Evolutionary conservation across 1,140 invertebrate genomes (phyloP).

Genomic region (Drosophila lini): DNA sequence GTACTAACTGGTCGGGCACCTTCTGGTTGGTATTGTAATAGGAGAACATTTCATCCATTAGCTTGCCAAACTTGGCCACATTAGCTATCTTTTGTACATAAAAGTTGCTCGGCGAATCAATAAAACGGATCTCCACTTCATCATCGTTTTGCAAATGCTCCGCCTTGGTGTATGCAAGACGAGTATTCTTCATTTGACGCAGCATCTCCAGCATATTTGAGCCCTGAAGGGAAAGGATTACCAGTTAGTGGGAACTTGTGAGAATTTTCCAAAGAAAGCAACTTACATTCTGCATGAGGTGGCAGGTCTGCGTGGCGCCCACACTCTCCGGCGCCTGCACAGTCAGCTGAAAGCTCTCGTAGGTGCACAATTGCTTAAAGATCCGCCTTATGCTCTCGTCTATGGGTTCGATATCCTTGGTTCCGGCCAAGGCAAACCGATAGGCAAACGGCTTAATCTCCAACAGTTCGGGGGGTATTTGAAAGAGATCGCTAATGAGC

Average conservation of each 20-base stretch:
- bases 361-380: slow-evolving; percentile 88
- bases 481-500: slow-evolving; percentile 88
- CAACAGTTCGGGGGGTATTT: slow-evolving; percentile 89
- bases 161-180: slow-evolving; percentile 85
- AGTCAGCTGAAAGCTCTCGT: slow-evolving; percentile 87
- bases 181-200: slow-evolving; percentile 84
- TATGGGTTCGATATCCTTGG: slow-evolving; percentile 88
- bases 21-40: slow-evolving; percentile 83
- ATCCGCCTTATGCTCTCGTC: slow-evolving; percentile 88
- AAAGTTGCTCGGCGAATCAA: slow-evolving; percentile 89
- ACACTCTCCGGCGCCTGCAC: slow-evolving; percentile 88
- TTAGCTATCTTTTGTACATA: slow-evolving; percentile 89
- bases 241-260: background rate
- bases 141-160: slow-evolving; percentile 85
- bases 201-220: slow-evolving; percentile 85
- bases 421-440: slow-evolving; percentile 88
- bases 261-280: slow-evolving; percentile 32
- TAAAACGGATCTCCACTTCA: slow-evolving; percentile 88
- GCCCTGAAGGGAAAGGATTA: slow-evolving; percentile 54
- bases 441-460: slow-evolving; percentile 89
- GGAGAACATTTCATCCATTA: slow-evolving; percentile 82
- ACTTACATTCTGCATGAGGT: slow-evolving; percentile 84
- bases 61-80: slow-evolving; percentile 85
- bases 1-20: slow-evolving; percentile 84
- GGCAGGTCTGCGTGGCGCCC: slow-evolving; percentile 89